These are phyloP conservation scores for Globia sparganii DNA, from an alignment of 2,888 invertebrate species.

Conservation along the genomic window DNA sequence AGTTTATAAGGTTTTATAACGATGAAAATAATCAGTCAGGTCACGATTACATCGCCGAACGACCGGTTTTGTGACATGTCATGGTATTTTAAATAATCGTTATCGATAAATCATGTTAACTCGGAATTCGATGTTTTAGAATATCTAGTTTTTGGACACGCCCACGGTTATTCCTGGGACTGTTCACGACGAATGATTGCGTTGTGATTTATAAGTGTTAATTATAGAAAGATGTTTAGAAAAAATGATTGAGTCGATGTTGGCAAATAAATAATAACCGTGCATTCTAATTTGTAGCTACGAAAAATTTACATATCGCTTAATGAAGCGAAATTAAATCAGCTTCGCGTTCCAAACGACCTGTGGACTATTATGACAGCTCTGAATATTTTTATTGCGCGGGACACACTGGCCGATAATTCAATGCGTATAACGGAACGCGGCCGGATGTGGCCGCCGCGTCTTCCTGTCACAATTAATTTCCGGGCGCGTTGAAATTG, in stretches of 20 bases:
- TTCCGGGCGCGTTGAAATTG: conserved; percentile 91
- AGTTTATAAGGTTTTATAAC: conserved; percentile 82
- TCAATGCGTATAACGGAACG: conserved; percentile 86
- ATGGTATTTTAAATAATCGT: conserved; percentile 82
- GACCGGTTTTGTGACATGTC: conserved; percentile 82
- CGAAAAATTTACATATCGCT: conserved; percentile 32
- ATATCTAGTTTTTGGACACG: conserved; percentile 69
- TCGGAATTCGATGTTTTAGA: conserved; percentile 69
- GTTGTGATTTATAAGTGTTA: conserved; percentile 67
- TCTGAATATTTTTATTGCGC: conserved; percentile 74
- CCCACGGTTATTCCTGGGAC: conserved; percentile 62
- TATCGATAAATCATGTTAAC: conserved; percentile 77
- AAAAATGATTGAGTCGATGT: conserved; percentile 26
- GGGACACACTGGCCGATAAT: conserved; percentile 77
- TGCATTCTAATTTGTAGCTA: conserved; percentile 30
- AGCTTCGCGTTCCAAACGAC: conserved; percentile 38
- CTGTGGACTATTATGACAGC: conserved; percentile 63
- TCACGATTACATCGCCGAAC: conserved; percentile 79
- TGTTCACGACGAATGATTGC: conserved; percentile 58
- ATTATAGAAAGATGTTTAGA: conserved; percentile 59
- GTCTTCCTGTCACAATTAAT: conserved; percentile 91
- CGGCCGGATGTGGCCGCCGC: conserved; percentile 89
- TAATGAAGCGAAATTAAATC: conserved; percentile 44
- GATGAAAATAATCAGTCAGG: conserved; percentile 80
- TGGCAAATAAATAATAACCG: conserved; percentile 45